Base-by-base conservation (phyloP, 2,888 invertebrate genomes). In the Eupeodes latifasciatus region DNA sequence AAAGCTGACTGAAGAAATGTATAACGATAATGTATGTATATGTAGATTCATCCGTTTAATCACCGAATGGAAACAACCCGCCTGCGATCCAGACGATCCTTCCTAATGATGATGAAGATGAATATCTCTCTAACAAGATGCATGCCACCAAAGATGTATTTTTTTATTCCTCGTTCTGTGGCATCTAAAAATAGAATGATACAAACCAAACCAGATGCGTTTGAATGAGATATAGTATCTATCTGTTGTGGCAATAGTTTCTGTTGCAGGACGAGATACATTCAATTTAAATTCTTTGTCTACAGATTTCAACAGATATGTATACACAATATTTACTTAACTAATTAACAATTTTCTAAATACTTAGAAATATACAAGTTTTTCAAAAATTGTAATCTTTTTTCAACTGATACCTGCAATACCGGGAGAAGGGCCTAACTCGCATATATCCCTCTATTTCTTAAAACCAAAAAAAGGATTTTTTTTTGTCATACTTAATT, bases 51-150 rank as follows among this genome's bases (percentile, higher is more conserved):
- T 81, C 57, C 81, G 59, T 88, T 88, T 85, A 88, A 88, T 88
- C 75, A 81, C 67, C 83, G 27, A 27, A 27, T 2, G 16, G 69
- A 16, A 71, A 69, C 83, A 81, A 78, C 69, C 64, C 40, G 40
- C 5, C 71, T 47, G 27, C 27, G 74, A 27, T 66, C 75, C 78
- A 81, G 84, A 88, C 74, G 77, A 80, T 40, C 40, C 40, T 40
- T 76, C 47, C 47, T 81, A 75, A 88, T 84, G 88, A 84, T 88
- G 84, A 88, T 85, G 84, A 88, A 88, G 84, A 88, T 78, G 84
- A 81, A 88, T 88, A 74, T 75, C 78, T 66, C 34, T 47, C 59
- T 55, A 85, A 78, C 81, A 75, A 84, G 81, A 64, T 81, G 84
- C 81, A 84, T 88, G 76, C 88, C 88, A 88, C 84, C 88, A 81